Conservation (phyloP, 2,113 vertebrate genomes). For the Bos indicus region DNA sequence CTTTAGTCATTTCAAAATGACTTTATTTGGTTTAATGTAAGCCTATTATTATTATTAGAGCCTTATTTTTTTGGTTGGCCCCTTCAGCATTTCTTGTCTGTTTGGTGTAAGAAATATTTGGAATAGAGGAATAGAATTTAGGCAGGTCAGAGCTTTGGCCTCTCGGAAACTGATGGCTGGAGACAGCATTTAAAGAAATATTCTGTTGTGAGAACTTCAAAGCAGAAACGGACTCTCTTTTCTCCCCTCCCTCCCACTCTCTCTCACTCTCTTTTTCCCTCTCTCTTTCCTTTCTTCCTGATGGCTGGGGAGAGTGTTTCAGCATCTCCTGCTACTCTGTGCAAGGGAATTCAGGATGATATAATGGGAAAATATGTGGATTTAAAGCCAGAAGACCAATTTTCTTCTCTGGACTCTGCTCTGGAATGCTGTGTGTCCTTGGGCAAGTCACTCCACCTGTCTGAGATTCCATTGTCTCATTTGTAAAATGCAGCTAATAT, state of each 20-base stretch:
- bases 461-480: not conserved
- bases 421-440: not conserved
- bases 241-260: not conserved
- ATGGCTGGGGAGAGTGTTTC: not conserved
- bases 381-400: not conserved
- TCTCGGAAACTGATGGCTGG: not conserved
- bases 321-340: not conserved
- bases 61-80: constrained; percentile 49
- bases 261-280: not conserved
- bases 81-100: constrained; percentile 71
- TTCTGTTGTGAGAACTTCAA: constrained; percentile 16
- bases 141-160: not conserved
- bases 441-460: not conserved
- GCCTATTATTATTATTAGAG: constrained; percentile 82
- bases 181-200: not conserved
- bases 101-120: constrained; percentile 74
- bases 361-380: not conserved
- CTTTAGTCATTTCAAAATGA: constrained; percentile 80
- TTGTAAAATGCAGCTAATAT: not conserved
- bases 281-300: not conserved
- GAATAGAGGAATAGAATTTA: constrained; percentile 36
- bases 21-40: constrained; percentile 82
- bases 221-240: not conserved
- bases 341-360: not conserved
- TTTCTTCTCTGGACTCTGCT: not conserved